phyloP scores from a whole-genome alignment of 2,113 vertebrate genomes.

The Perccottus glenii region DNA sequence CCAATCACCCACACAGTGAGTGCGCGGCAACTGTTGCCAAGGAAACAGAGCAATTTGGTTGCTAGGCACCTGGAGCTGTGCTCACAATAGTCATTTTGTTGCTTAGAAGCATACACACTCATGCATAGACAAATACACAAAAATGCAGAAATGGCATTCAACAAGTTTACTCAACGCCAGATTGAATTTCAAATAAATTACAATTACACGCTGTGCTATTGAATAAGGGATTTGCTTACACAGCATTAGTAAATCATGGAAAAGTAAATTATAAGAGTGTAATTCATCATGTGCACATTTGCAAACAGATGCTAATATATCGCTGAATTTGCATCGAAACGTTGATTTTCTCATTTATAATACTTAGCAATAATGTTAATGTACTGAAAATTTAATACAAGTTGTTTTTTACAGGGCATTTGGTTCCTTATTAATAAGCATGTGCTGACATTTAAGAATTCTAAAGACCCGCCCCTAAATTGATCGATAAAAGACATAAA shows the following conservation, averaged over 20 bases:
- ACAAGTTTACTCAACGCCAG: slow-evolving; percentile 59
- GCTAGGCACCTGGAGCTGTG: slow-evolving; percentile 82
- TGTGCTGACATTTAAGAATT: slow-evolving; percentile 37
- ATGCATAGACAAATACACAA: slow-evolving; percentile 49
- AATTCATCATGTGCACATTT: slow-evolving; percentile 58
- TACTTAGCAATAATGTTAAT: slow-evolving; percentile 70
- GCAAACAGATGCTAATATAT: slow-evolving; percentile 59
- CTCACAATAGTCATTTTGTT: slow-evolving; percentile 81
- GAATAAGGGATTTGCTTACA: slow-evolving; percentile 55
- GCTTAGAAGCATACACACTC: slow-evolving; percentile 66
- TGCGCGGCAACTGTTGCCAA: slow-evolving; percentile 81
- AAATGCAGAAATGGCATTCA: slow-evolving; percentile 57
- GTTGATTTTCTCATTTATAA: slow-evolving; percentile 67
- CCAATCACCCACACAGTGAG: slow-evolving; percentile 81
- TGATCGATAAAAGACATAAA: slow-evolving; percentile 77
- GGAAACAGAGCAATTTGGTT: slow-evolving; percentile 80
- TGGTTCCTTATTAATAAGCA: slow-evolving; percentile 68
- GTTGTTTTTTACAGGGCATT: slow-evolving; percentile 51
- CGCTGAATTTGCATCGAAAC: slow-evolving; percentile 66
- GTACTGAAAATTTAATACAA: slow-evolving; percentile 55
- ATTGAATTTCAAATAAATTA: slow-evolving; percentile 54
- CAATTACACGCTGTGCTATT: slow-evolving; percentile 34
- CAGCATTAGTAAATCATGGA: slow-evolving; percentile 51
- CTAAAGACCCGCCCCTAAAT: slow-evolving; percentile 51
- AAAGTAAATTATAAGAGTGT: slow-evolving; percentile 45